phyloP scores from a whole-genome alignment of 2,113 vertebrate species.

The Atlantisia rogersi region DNA sequence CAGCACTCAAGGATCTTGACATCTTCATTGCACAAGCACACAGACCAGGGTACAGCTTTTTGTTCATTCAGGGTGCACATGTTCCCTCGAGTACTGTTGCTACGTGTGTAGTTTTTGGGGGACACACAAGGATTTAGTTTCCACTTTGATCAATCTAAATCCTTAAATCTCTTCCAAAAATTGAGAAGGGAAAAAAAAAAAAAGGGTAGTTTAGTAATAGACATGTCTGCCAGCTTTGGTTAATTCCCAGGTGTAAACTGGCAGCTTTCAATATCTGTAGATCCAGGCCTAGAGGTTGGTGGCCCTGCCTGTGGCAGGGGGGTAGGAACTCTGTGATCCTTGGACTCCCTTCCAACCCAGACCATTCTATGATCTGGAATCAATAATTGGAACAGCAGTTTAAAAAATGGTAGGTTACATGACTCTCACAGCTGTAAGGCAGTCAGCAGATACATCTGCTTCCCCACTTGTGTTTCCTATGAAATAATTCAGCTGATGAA shows the following conservation, averaged over 20 bases:
- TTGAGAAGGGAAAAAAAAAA: accelerated
- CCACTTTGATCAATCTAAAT: neutral
- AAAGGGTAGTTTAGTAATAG: neutral
- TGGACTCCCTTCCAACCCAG: no score
- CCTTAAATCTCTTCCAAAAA: neutral
- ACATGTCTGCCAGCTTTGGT: neutral
- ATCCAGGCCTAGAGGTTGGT: no score
- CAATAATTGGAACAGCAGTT: neutral
- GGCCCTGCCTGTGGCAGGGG: no score
- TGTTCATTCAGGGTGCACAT: neutral
- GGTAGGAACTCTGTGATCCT: no score
- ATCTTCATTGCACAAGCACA: neutral
- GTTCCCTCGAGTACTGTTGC: neutral
- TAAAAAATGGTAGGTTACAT: neutral
- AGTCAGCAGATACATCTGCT: neutral
- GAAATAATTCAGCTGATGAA: neutral
- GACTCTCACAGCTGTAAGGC: neutral
- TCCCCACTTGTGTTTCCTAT: neutral
- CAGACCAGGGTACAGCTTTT: neutral
- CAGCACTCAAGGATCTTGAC: neutral
- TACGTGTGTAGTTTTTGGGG: neutral
- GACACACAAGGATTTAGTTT: neutral
- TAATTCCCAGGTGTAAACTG: neutral
- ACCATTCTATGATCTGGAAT: neutral
- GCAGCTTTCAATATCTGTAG: neutral